Evolutionary conservation across 2,113 vertebrate species (phyloP).

Genomic region (Orientallactaga bullata): DNA sequence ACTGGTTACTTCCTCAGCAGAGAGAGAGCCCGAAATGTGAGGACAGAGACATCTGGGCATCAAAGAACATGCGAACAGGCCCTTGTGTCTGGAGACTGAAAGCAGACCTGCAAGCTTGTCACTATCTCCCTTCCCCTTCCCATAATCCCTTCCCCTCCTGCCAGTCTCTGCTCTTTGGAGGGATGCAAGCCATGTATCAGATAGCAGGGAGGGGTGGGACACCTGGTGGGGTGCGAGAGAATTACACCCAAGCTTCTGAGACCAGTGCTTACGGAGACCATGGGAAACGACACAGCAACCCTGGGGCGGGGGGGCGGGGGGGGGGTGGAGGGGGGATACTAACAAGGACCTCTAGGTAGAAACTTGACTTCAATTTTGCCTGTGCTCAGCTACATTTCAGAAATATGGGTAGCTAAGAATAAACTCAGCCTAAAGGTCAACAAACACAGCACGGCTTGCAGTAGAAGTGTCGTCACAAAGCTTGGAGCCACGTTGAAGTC

Average conservation of each 20-base stretch:
- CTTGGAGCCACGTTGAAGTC: background rate
- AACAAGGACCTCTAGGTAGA: background rate
- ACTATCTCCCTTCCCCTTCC: background rate
- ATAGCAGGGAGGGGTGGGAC: slow-evolving; percentile 63
- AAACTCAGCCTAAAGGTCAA: background rate
- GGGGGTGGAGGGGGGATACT: background rate
- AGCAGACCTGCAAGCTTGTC: background rate
- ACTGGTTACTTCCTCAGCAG: background rate
- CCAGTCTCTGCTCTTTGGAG: background rate
- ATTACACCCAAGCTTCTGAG: slow-evolving; percentile 22
- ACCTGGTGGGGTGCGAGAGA: background rate
- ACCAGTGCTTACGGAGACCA: too few relatives aligned
- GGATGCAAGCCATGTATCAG: background rate
- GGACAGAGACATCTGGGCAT: slow-evolving; percentile 12
- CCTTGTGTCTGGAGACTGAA: slow-evolving; percentile 35
- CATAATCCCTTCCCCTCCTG: background rate
- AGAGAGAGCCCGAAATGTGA: slow-evolving; percentile 9
- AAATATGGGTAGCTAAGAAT: slow-evolving; percentile 11
- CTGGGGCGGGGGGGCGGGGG: too few relatives aligned
- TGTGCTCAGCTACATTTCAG: background rate
- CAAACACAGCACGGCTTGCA: background rate
- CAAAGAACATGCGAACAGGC: slow-evolving; percentile 23
- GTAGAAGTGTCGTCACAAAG: background rate
- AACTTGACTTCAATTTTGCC: background rate
- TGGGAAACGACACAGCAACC: background rate